Percentiles rank a stretch among this genome's conserved stretches.
These are phyloP conservation scores for Brachionus manjavacas DNA, from an alignment of 1,140 invertebrate species.

Conservation along the genomic window DNA sequence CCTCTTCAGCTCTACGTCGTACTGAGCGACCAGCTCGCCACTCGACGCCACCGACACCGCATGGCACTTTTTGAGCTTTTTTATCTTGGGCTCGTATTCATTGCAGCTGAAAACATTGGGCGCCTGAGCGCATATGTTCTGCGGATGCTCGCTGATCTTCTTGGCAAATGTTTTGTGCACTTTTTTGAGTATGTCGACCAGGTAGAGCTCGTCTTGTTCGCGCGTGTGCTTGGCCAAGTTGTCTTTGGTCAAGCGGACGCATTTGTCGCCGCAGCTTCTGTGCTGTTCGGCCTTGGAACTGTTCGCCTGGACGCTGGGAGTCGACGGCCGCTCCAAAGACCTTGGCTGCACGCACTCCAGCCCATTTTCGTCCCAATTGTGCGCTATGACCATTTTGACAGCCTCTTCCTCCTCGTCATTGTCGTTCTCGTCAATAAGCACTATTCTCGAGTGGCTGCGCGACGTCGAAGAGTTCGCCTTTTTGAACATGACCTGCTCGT, in stretches of 20 bases:
- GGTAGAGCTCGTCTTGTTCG: slow-evolving; percentile 26
- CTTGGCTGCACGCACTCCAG: not conserved
- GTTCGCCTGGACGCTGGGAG: not conserved
- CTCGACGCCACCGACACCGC: not conserved
- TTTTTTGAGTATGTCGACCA: slow-evolving; percentile 28
- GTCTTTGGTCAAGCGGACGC: not conserved
- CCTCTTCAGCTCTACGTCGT: not conserved
- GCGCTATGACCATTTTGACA: not conserved
- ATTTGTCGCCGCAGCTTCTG: not conserved
- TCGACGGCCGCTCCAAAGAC: not conserved
- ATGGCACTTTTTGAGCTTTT: not conserved
- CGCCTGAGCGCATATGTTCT: slow-evolving; percentile 17
- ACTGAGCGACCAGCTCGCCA: not conserved
- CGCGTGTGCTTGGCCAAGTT: not conserved
- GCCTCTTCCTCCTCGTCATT: slow-evolving; percentile 36
- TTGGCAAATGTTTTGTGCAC: slow-evolving; percentile 9
- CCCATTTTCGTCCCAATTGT: not conserved
- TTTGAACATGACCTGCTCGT: slow-evolving; percentile 14
- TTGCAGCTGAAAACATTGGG: slow-evolving; percentile 34
- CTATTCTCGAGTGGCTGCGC: slow-evolving; percentile 18
- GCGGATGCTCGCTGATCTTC: not conserved
- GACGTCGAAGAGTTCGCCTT: slow-evolving; percentile 12
- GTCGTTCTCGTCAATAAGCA: slow-evolving; percentile 28
- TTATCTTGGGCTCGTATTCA: slow-evolving; percentile 26
- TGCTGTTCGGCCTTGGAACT: not conserved